These are phyloP conservation scores for Psittacula derbiana DNA, from an alignment of 2,797 vertebrate genomes.

Conservation along the genomic window DNA sequence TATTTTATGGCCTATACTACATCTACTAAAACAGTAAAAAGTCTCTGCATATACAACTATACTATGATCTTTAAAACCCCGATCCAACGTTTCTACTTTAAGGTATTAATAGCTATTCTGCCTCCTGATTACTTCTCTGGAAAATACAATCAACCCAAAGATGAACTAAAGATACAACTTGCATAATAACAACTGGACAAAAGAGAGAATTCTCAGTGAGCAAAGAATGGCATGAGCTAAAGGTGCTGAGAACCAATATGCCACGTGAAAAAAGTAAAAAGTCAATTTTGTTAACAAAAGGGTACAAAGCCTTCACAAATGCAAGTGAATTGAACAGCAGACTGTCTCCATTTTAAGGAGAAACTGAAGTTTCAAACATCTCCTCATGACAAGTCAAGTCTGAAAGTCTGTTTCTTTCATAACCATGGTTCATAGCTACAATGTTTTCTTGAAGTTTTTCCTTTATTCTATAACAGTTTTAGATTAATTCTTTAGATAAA, in stretches of 20 bases:
- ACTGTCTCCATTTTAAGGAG: background rate
- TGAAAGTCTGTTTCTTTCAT: background rate
- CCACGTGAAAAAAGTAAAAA: background rate
- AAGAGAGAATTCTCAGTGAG: background rate
- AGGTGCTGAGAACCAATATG: background rate
- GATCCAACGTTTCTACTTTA: background rate
- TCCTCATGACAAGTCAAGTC: background rate
- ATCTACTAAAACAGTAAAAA: background rate
- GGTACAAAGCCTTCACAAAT: background rate
- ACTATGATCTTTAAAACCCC: background rate
- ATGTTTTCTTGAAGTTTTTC: background rate
- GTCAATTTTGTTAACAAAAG: background rate
- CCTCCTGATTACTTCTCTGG: background rate
- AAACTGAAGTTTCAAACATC: background rate
- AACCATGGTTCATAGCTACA: background rate
- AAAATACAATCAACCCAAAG: background rate
- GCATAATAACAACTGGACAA: background rate
- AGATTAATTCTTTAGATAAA: background rate
- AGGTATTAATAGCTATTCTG: background rate
- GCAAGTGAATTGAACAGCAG: background rate
- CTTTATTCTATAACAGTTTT: background rate
- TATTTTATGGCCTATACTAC: background rate
- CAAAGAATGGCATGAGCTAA: background rate
- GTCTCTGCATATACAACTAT: background rate
- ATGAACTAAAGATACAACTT: background rate